Evolutionary conservation across 2,113 vertebrate genomes (phyloP).

Genomic region (Regulus satrapa): DNA sequence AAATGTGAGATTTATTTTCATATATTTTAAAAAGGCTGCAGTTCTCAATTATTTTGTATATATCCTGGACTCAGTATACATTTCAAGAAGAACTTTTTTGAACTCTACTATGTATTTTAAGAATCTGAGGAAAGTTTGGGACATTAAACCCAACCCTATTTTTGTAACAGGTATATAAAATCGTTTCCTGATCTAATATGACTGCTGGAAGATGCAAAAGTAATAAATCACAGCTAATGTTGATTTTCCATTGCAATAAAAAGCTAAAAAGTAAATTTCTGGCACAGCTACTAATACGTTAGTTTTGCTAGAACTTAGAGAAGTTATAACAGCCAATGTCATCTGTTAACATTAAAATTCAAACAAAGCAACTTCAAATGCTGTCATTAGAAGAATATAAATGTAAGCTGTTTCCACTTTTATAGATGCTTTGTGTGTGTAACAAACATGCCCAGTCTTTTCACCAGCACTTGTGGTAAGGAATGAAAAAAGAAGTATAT

Average conservation of each 20-base stretch:
- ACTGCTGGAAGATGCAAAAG: neutral
- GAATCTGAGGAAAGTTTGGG: neutral
- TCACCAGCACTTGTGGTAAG: neutral
- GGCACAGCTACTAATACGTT: neutral
- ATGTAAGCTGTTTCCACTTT: neutral
- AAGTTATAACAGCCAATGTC: neutral
- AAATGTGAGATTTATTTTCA: neutral
- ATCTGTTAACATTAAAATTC: neutral
- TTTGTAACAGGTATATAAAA: neutral
- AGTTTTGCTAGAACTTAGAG: neutral
- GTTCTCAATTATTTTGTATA: neutral
- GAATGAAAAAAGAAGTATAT: neutral
- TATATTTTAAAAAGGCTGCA: neutral
- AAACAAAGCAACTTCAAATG: conserved; percentile 13
- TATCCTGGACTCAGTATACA: neutral
- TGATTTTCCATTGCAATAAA: conserved; percentile 20
- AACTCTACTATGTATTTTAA: neutral
- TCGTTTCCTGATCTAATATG: neutral
- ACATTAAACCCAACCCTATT: neutral
- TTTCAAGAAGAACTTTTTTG: neutral
- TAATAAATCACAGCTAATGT: neutral
- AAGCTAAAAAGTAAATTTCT: neutral
- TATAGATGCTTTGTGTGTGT: neutral
- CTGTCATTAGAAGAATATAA: neutral
- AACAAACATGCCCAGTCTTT: neutral